phyloP scores from a whole-genome alignment of 1,140 invertebrate species.

The Aphidius ervi region DNA sequence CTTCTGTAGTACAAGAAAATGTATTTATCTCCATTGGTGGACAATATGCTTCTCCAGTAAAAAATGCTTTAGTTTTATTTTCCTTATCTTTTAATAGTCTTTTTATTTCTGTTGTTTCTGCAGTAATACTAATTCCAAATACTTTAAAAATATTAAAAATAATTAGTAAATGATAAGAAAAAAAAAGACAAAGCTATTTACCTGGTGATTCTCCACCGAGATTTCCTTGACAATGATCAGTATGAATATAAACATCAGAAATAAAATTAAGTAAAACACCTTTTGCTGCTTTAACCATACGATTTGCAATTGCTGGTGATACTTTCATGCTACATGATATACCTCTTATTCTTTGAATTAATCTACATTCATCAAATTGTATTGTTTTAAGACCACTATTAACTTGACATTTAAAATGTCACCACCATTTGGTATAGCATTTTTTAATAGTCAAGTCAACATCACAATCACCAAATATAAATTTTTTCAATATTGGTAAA shows the following conservation, averaged over 20 bases:
- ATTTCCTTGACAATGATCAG: conserved; percentile 83
- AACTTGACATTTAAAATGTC: conserved; percentile 84
- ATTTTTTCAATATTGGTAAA: conserved; percentile 77
- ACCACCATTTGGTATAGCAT: conserved; percentile 80
- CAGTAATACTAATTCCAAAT: conserved; percentile 86
- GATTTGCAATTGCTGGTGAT: conserved; percentile 85
- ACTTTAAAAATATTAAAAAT: conserved; percentile 49
- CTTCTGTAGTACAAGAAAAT: conserved; percentile 69
- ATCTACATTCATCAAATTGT: conserved; percentile 74
- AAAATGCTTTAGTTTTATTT: conserved; percentile 66
- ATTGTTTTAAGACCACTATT: conserved; percentile 62
- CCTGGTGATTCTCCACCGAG: conserved; percentile 81
- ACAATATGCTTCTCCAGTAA: conserved; percentile 63
- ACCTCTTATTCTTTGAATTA: conserved; percentile 91
- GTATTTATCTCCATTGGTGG: conserved; percentile 44
- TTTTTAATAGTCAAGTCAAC: conserved; percentile 82
- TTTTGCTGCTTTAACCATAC: conserved; percentile 91
- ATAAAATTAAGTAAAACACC: conserved; percentile 81
- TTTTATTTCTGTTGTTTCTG: conserved; percentile 72
- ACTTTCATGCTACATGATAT: conserved; percentile 83
- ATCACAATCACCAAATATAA: conserved; percentile 84
- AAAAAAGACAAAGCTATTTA: conserved; percentile 20
- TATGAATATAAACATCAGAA: conserved; percentile 92
- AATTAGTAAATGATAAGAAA: neutral
- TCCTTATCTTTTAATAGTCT: no score